These are phyloP conservation scores for Gasterosteus aculeatus DNA, from an alignment of 2,113 vertebrate genomes.

Conservation along the genomic window DNA sequence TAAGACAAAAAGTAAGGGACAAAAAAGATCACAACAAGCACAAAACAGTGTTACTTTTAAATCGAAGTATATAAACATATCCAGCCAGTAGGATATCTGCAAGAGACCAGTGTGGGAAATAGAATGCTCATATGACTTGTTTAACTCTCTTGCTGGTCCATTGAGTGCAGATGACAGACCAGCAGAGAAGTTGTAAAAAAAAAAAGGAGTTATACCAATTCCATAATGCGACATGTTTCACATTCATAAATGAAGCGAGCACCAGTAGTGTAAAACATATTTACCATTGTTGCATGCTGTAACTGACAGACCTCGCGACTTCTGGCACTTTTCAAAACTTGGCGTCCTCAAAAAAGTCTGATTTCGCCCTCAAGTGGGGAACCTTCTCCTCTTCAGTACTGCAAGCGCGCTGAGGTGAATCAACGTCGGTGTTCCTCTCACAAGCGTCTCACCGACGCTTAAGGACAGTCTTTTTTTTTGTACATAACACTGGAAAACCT, in stretches of 20 bases:
- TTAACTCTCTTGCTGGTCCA: constrained; percentile 3
- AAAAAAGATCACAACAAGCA: neutral
- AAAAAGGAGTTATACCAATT: constrained; percentile 6
- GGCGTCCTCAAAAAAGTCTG: constrained; percentile 77
- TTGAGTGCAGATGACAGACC: constrained; percentile 7
- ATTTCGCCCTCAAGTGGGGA: constrained; percentile 84
- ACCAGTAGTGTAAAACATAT: constrained; percentile 61
- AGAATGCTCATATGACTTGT: neutral
- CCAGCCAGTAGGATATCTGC: neutral
- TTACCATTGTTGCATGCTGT: constrained; percentile 87
- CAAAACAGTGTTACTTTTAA: neutral
- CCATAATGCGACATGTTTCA: neutral
- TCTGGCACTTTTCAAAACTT: constrained; percentile 74
- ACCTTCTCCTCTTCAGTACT: constrained; percentile 73
- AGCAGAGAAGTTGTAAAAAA: constrained; percentile 5
- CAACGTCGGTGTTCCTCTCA: constrained; percentile 40
- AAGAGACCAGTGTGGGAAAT: neutral
- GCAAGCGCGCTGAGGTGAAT: constrained; percentile 29
- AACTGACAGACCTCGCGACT: constrained; percentile 73
- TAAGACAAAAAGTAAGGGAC: neutral
- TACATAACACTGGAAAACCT: neutral
- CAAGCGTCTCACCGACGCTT: constrained; percentile 45
- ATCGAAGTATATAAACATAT: neutral
- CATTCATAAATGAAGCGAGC: constrained; percentile 2
- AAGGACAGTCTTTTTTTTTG: constrained; percentile 35